A percentile compares a stretch with the other conserved stretches of the same genome.
Conservation (phyloP, 2,797 vertebrate genomes). For the Dermochelys coriacea region DNA sequence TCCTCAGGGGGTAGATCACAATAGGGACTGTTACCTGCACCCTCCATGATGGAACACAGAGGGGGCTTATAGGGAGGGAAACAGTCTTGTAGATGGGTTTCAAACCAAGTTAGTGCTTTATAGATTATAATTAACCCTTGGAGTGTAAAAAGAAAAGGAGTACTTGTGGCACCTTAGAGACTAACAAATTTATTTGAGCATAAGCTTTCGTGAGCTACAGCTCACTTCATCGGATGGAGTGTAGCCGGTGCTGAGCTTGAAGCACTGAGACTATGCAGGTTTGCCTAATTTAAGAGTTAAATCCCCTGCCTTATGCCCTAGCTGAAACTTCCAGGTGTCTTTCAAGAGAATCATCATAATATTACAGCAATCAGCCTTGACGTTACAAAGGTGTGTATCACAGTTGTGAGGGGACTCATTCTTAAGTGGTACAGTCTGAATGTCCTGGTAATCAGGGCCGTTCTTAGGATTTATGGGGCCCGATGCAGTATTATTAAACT, state of each 20-base stretch:
- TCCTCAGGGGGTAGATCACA: not conserved
- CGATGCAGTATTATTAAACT: no score
- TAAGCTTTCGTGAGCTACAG: no score
- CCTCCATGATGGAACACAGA: no score
- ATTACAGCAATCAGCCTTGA: not conserved
- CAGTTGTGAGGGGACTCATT: not conserved
- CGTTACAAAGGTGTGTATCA: not conserved
- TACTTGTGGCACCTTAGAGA: no score
- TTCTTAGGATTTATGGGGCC: no score
- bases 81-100: not conserved
- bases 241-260: not conserved
- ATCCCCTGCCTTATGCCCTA: not conserved
- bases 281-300: not conserved
- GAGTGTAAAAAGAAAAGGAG: no score
- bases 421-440: not conserved
- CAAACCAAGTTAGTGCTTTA: not conserved
- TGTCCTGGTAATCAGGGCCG: no score
- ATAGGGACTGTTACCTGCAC: not conserved
- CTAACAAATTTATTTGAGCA: no score
- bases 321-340: not conserved
- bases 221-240: not conserved
- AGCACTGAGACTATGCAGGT: not conserved
- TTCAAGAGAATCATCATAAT: not conserved
- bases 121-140: not conserved
- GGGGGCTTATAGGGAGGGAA: not conserved